A percentile compares a stretch with the other conserved stretches of the same genome.
These are phyloP conservation scores for Pyrocephalus nanus DNA, from an alignment of 2,797 vertebrate genomes.

Conservation along the genomic window DNA sequence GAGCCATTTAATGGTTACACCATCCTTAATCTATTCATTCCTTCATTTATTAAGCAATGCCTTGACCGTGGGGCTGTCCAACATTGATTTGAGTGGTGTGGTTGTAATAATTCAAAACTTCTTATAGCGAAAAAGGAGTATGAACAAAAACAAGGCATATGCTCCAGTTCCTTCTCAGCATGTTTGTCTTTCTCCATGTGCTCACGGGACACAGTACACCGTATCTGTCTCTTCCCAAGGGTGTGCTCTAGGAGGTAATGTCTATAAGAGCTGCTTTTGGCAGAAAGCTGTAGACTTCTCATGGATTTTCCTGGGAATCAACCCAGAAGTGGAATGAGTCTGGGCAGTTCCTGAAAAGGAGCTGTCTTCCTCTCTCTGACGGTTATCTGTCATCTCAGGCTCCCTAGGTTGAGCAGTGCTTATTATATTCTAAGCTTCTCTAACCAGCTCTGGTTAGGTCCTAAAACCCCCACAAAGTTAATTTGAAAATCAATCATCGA, in stretches of 20 bases:
- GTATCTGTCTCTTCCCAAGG: not conserved
- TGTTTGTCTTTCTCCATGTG: not conserved
- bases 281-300: not conserved
- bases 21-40: not conserved
- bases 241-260: not conserved
- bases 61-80: not conserved
- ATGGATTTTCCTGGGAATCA: not conserved
- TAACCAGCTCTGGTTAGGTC: not conserved
- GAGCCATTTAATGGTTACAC: not conserved
- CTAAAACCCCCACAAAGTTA: not conserved
- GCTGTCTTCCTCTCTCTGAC: not conserved
- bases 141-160: not conserved
- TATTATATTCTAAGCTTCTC: not conserved
- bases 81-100: not conserved
- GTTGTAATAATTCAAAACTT: not conserved
- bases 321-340: not conserved
- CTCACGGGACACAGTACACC: not conserved
- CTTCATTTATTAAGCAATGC: not conserved
- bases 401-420: not conserved
- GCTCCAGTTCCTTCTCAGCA: not conserved
- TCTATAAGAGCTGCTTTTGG: not conserved
- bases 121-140: not conserved
- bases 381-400: not conserved
- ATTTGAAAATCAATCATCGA: not conserved
- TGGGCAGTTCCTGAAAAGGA: not conserved